These are phyloP conservation scores for Selenia dentaria DNA, from an alignment of 2,888 invertebrate species.

Conservation along the genomic window DNA sequence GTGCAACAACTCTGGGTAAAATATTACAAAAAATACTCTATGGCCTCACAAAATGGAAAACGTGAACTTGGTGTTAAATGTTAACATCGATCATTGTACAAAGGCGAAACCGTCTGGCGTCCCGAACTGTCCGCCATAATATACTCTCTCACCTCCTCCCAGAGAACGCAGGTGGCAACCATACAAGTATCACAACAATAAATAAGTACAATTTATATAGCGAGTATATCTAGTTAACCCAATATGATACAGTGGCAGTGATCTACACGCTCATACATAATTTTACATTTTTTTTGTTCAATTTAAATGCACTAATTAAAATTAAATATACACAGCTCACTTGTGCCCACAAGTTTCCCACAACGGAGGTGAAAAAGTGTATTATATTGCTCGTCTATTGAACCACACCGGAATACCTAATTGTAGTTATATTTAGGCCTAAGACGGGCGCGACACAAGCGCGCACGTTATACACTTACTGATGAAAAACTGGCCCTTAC, in stretches of 20 bases:
- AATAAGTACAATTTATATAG: constrained; percentile 69
- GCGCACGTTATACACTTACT: constrained; percentile 26
- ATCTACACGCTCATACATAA: constrained; percentile 62
- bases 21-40: constrained; percentile 46
- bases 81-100: constrained; percentile 41
- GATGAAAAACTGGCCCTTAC: constrained; percentile 35
- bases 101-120: constrained; percentile 45
- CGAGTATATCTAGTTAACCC: constrained; percentile 52
- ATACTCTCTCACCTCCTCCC: constrained; percentile 23
- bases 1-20: constrained; percentile 31
- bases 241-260: constrained; percentile 70
- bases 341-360: constrained; percentile 16
- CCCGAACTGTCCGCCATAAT: constrained; percentile 4
- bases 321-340: constrained; percentile 49
- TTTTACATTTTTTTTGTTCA: constrained; percentile 64
- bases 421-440: constrained; percentile 47
- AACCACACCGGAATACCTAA: constrained; percentile 55
- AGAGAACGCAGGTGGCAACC: constrained; percentile 33
- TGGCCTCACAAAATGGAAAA: constrained; percentile 53
- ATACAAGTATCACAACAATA: constrained; percentile 56
- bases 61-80: constrained; percentile 40
- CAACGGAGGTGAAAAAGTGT: constrained; percentile 59
- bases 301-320: constrained; percentile 66
- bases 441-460: constrained; percentile 17
- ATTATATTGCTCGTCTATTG: constrained; percentile 43